These are phyloP conservation scores for Drosophila ochracea DNA, from an alignment of 2,888 invertebrate genomes.

Conservation along the genomic window DNA sequence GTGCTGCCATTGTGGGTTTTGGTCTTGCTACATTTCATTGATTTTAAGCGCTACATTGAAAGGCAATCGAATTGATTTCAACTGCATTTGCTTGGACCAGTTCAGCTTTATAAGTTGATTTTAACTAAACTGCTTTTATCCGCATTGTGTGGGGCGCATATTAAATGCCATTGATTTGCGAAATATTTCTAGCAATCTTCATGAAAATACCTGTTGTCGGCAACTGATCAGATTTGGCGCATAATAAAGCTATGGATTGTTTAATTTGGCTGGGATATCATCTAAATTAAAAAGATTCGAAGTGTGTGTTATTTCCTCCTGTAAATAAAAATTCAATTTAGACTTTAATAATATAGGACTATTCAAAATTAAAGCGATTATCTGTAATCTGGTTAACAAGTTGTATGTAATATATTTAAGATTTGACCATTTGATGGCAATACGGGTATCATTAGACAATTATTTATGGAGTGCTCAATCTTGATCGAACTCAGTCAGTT, in stretches of 20 bases:
- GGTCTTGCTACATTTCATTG: constrained; percentile 60
- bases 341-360: too few species aligned
- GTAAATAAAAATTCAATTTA: too few species aligned
- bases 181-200: not conserved
- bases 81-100: constrained; percentile 8
- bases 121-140: not conserved
- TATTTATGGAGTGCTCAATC: constrained; percentile 52
- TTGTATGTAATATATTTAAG: constrained; percentile 57
- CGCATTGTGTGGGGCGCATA: not conserved
- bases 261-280: not conserved
- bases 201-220: not conserved
- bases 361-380: too few species aligned
- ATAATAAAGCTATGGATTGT: not conserved
- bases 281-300: not conserved
- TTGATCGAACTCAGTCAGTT: constrained; percentile 6
- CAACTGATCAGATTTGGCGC: not conserved
- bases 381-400: not conserved
- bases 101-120: constrained; percentile 13
- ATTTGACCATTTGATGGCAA: constrained; percentile 68
- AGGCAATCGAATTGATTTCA: constrained; percentile 62
- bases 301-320: too few species aligned
- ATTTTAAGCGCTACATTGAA: constrained; percentile 75
- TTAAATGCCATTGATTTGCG: not conserved
- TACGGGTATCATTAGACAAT: constrained; percentile 50
- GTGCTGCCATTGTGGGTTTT: constrained; percentile 55